phyloP scores from a whole-genome alignment of 2,113 vertebrate species.

The Struthidea cinerea region DNA sequence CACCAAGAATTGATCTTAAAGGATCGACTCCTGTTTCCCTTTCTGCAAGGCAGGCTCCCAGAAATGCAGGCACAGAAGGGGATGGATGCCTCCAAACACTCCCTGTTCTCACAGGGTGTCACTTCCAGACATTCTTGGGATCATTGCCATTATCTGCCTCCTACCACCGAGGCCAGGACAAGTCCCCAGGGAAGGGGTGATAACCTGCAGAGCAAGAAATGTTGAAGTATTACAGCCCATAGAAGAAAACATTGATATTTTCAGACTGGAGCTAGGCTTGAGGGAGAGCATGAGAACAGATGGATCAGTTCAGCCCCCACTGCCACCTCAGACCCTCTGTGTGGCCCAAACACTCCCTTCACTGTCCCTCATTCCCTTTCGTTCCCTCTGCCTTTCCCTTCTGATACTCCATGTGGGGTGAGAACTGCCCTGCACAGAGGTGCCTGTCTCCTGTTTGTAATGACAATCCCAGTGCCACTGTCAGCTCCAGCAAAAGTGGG shows the following conservation, averaged over 20 bases:
- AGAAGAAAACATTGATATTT: neutral
- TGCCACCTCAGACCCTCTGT: neutral
- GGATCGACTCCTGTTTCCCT: neutral
- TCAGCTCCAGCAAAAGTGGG: neutral
- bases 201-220: neutral
- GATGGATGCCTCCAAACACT: neutral
- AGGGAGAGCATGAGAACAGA: neutral
- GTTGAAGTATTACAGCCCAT: neutral
- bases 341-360: neutral
- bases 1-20: neutral
- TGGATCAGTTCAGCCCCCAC: neutral
- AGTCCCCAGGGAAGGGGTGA: neutral
- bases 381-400: neutral
- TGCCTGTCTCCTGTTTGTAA: neutral
- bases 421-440: neutral
- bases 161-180: neutral
- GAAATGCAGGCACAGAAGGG: neutral
- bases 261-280: neutral
- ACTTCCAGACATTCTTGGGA: neutral
- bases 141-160: neutral
- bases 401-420: rapidly evolving
- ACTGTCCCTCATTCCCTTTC: neutral
- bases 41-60: neutral
- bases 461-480: neutral
- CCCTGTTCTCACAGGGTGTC: neutral